Conservation (phyloP, 2,888 invertebrate genomes). For the Perdita meconis region DNA sequence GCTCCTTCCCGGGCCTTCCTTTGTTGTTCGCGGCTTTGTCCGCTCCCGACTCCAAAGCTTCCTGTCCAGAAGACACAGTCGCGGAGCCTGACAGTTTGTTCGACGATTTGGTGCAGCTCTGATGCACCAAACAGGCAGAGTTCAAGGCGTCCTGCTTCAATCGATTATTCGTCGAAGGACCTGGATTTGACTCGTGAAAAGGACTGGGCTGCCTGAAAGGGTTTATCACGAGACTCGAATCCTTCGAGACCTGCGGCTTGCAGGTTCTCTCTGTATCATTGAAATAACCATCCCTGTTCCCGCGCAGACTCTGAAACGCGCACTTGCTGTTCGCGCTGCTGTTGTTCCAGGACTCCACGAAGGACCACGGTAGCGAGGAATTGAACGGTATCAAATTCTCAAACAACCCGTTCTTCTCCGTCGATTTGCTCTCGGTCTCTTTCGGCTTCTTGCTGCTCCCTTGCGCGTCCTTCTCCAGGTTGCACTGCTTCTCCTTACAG, state of each 20-base stretch:
- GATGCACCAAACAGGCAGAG: conserved; percentile 73
- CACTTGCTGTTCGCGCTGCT: conserved; percentile 62
- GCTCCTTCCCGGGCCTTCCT: conserved; percentile 53
- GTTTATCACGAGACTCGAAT: conserved; percentile 57
- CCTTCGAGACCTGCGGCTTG: conserved; percentile 38
- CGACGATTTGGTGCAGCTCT: conserved; percentile 64
- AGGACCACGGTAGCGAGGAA: conserved; percentile 67
- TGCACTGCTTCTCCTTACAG: conserved; percentile 51
- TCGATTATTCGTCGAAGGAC: conserved; percentile 73
- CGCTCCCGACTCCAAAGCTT: conserved; percentile 37
- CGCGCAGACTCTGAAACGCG: conserved; percentile 62
- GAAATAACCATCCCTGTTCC: conserved; percentile 49
- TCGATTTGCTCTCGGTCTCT: conserved; percentile 33
- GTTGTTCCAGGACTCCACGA: conserved; percentile 71
- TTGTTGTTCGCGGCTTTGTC: conserved; percentile 36
- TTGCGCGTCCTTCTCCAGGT: conserved; percentile 46
- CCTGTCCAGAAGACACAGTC: conserved; percentile 34
- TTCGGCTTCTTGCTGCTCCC: conserved; percentile 18
- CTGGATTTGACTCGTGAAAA: conserved; percentile 75
- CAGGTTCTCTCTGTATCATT: conserved; percentile 56
- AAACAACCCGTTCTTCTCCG: conserved; percentile 61
- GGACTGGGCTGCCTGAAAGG: conserved; percentile 73
- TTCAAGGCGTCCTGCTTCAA: conserved; percentile 51
- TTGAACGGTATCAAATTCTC: conserved; percentile 65
- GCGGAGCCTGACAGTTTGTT: conserved; percentile 27